Conservation (phyloP, 2,113 vertebrate species). For the Alexandromys fortis region DNA sequence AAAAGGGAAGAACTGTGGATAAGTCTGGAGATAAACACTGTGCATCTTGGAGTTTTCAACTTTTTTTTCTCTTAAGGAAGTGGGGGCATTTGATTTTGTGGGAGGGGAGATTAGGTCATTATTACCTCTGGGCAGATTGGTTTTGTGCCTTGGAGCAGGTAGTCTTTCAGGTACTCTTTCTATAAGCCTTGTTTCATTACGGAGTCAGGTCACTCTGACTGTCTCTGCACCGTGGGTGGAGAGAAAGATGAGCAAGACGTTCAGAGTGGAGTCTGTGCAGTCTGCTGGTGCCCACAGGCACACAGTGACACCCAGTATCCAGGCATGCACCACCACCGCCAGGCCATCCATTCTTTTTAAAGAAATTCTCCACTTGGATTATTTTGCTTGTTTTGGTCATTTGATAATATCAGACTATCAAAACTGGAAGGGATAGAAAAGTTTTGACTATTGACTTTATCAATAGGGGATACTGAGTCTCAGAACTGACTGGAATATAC, state of each 20-base stretch:
- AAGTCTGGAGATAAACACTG: not conserved
- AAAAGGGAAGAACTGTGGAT: not conserved
- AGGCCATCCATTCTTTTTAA: not conserved
- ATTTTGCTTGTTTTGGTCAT: constrained; percentile 16
- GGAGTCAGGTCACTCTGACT: constrained; percentile 21
- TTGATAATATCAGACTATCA: constrained; percentile 35
- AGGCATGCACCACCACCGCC: too few relatives aligned
- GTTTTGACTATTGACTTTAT: not conserved
- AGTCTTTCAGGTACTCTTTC: not conserved
- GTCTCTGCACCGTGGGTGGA: not conserved
- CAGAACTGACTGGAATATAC: not conserved
- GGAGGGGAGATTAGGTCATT: not conserved
- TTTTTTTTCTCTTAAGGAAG: not conserved
- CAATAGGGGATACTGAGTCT: not conserved
- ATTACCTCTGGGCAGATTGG: not conserved
- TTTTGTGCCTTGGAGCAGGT: constrained; percentile 1
- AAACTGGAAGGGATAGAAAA: constrained; percentile 24
- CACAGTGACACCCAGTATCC: too few relatives aligned
- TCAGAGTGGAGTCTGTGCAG: not conserved
- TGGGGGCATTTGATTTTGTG: constrained; percentile 30
- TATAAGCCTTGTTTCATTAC: constrained; percentile 25
- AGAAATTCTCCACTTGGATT: not conserved
- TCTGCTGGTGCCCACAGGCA: too few relatives aligned
- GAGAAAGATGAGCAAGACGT: not conserved
- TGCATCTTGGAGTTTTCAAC: constrained; percentile 35